A percentile compares a stretch with the other conserved stretches of the same genome.
Evolutionary conservation across 1,140 invertebrate genomes (phyloP).

Genomic region (Orchestia grillus): DNA sequence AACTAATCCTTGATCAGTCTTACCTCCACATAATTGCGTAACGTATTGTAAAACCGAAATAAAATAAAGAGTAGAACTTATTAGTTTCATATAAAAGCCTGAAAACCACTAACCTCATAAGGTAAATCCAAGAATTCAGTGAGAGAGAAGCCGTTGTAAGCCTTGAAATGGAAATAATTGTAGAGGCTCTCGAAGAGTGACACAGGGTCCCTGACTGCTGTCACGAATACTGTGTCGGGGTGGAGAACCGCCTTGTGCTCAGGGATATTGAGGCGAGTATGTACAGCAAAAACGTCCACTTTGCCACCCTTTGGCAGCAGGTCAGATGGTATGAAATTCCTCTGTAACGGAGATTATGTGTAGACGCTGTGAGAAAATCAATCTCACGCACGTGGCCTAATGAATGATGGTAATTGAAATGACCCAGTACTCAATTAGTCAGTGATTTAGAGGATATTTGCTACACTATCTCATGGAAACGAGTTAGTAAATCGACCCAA

Average conservation of each 20-base stretch:
- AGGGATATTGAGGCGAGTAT: conserved; percentile 52
- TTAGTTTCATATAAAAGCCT: neutral
- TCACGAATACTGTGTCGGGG: conserved; percentile 63
- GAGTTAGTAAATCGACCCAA: too few relatives aligned
- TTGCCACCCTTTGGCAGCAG: conserved; percentile 42
- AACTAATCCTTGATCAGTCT: too few relatives aligned
- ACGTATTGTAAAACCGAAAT: too few relatives aligned
- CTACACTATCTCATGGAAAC: neutral
- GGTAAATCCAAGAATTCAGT: conserved; percentile 45
- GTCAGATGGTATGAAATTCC: neutral
- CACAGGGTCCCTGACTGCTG: conserved; percentile 61
- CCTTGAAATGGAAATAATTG: conserved; percentile 50
- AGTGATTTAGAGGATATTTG: neutral
- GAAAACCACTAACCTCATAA: neutral
- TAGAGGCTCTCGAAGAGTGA: conserved; percentile 62
- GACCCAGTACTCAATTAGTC: neutral
- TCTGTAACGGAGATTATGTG: neutral
- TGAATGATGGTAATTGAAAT: neutral
- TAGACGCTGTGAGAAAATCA: neutral
- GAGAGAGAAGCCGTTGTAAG: neutral
- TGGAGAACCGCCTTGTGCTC: conserved; percentile 59
- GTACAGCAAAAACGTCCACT: conserved; percentile 64
- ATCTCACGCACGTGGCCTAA: neutral
- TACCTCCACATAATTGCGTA: too few relatives aligned
- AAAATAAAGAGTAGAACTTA: too few relatives aligned